Conservation (phyloP, 1,140 invertebrate species). For the Drosophila serrata region DNA sequence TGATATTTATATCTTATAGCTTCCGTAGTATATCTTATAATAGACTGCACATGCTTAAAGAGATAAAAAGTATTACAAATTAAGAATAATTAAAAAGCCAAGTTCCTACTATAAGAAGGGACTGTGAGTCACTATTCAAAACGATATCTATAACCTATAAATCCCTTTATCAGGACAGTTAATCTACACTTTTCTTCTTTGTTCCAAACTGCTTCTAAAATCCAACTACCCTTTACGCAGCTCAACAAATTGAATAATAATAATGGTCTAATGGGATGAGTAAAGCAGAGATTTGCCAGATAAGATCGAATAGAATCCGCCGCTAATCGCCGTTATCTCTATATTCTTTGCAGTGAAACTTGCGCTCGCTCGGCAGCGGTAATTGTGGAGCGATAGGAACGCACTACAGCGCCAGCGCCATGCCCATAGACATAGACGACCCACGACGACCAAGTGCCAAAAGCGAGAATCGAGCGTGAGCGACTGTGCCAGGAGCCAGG, state of each 20-base stretch:
- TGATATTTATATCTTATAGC: too few relatives aligned
- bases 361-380: slow-evolving; percentile 29
- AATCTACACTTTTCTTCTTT: too few relatives aligned
- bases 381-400: slow-evolving; percentile 69
- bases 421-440: slow-evolving; percentile 65
- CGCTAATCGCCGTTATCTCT: slow-evolving; percentile 43
- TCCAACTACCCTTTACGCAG: neutral
- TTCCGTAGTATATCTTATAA: too few relatives aligned
- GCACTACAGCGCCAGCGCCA: slow-evolving; percentile 59
- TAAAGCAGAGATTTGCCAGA: slow-evolving; percentile 28
- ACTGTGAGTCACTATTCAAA: neutral
- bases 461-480: slow-evolving; percentile 65
- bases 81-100: neutral
- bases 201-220: neutral
- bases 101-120: neutral
- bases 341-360: slow-evolving; percentile 28
- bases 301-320: slow-evolving; percentile 34
- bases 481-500: slow-evolving; percentile 29
- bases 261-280: slow-evolving; percentile 18
- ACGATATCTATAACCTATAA: neutral
- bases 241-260: slow-evolving; percentile 17
- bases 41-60: neutral
- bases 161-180: neutral
- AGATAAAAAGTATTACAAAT: neutral
- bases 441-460: slow-evolving; percentile 72